These are phyloP conservation scores for Boloria selene DNA, from an alignment of 2,888 invertebrate genomes.

Conservation along the genomic window DNA sequence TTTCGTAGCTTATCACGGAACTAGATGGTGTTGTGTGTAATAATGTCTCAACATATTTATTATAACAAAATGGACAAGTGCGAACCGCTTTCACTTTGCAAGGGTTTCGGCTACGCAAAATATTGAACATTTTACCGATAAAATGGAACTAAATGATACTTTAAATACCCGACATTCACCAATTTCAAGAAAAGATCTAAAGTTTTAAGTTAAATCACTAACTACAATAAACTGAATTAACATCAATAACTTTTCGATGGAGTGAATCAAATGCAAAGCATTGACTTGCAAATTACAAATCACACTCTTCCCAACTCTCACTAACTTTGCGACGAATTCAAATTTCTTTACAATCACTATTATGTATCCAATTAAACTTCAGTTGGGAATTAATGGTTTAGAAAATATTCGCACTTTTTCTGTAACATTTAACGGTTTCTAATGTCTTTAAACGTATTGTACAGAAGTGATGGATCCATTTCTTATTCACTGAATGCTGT, in stretches of 20 bases:
- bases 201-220: constrained; percentile 9
- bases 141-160: too few relatives aligned
- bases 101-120: too few relatives aligned
- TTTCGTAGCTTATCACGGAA: too few relatives aligned
- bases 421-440: not conserved
- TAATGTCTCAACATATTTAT: too few relatives aligned
- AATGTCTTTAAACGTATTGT: not conserved
- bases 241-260: constrained; percentile 37
- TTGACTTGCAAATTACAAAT: constrained; percentile 50
- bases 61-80: too few relatives aligned
- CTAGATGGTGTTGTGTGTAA: too few relatives aligned
- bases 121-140: too few relatives aligned
- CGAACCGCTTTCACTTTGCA: too few relatives aligned
- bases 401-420: not conserved
- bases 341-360: constrained; percentile 40
- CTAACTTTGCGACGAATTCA: constrained; percentile 41
- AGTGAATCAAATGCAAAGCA: constrained; percentile 40
- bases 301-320: constrained; percentile 44
- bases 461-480: too few relatives aligned
- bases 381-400: not conserved
- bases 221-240: constrained; percentile 33
- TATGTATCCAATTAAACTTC: constrained; percentile 12
- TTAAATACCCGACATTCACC: not conserved
- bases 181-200: constrained; percentile 22
- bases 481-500: too few relatives aligned